A percentile compares a stretch with the other conserved stretches of the same genome.
These are phyloP conservation scores for Nanorana parkeri DNA, from an alignment of 2,113 vertebrate species.

Conservation along the genomic window DNA sequence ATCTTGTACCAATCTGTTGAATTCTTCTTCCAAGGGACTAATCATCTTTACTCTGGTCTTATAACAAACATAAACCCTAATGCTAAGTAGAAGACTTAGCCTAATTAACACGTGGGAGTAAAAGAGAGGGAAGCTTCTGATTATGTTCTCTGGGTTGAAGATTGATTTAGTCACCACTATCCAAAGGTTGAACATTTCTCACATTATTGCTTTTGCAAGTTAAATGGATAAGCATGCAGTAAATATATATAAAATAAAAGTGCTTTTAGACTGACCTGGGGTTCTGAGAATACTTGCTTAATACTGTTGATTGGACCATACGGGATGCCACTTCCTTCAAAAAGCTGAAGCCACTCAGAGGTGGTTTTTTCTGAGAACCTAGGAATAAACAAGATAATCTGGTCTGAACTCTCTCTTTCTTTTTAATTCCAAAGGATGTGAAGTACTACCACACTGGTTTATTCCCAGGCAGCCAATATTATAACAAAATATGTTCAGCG, in stretches of 20 bases:
- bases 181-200: too few relatives aligned
- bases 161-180: too few relatives aligned
- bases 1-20: too few relatives aligned
- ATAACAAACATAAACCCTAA: too few relatives aligned
- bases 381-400: conserved; percentile 64
- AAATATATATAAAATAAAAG: neutral
- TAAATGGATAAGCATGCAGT: neutral
- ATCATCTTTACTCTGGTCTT: too few relatives aligned
- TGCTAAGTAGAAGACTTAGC: too few relatives aligned
- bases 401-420: conserved; percentile 52
- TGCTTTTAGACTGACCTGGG: conserved; percentile 81
- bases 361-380: conserved; percentile 87
- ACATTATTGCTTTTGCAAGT: too few relatives aligned
- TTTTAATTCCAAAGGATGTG: conserved; percentile 55
- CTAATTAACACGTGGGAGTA: too few relatives aligned
- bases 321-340: conserved; percentile 87
- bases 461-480: conserved; percentile 60
- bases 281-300: conserved; percentile 86
- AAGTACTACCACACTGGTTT: conserved; percentile 56
- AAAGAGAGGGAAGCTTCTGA: too few relatives aligned
- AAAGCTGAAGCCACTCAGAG: conserved; percentile 82
- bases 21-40: too few relatives aligned
- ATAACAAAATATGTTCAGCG: conserved; percentile 61
- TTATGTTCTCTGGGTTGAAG: too few relatives aligned
- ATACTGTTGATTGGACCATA: conserved; percentile 93